A percentile compares a stretch with the other conserved stretches of the same genome.
Evolutionary conservation across 2,113 vertebrate species (phyloP).

Genomic region (Willisornis vidua): DNA sequence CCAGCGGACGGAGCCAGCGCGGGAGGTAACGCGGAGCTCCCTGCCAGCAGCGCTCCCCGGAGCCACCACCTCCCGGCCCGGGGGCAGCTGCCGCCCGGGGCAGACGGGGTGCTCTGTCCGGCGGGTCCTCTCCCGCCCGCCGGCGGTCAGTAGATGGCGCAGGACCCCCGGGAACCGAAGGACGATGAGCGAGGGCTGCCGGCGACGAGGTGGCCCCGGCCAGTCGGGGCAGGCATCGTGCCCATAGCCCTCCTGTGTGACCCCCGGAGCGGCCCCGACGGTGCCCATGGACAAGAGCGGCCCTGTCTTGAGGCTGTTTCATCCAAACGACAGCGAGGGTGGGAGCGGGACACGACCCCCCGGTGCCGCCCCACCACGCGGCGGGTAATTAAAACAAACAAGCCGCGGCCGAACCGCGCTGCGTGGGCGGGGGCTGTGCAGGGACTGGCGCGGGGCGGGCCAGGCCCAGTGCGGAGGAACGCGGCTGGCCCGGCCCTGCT

Average conservation of each 20-base stretch:
- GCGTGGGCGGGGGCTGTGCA: background rate
- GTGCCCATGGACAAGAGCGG: background rate
- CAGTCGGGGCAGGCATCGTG: background rate
- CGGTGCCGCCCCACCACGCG: background rate
- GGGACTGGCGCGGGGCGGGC: background rate
- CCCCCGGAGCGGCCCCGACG: background rate
- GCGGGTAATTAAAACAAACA: slow-evolving; percentile 33
- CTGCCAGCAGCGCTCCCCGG: background rate
- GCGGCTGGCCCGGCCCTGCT: background rate
- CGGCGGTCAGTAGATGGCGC: slow-evolving; percentile 39
- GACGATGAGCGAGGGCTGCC: background rate
- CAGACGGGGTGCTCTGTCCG: background rate
- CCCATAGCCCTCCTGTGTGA: background rate
- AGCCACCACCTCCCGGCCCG: background rate
- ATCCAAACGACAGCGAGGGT: background rate
- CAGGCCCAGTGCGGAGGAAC: background rate
- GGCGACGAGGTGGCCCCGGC: background rate
- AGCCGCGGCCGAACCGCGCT: background rate
- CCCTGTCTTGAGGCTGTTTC: background rate
- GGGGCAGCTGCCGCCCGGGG: background rate
- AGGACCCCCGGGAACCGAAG: background rate
- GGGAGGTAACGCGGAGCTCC: no score
- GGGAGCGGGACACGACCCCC: background rate
- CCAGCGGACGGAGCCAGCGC: accelerated
- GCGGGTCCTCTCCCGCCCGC: background rate